phyloP scores from a whole-genome alignment of 92 coral and sea anemone genomes.

The Zoanthus sociatus region DNA sequence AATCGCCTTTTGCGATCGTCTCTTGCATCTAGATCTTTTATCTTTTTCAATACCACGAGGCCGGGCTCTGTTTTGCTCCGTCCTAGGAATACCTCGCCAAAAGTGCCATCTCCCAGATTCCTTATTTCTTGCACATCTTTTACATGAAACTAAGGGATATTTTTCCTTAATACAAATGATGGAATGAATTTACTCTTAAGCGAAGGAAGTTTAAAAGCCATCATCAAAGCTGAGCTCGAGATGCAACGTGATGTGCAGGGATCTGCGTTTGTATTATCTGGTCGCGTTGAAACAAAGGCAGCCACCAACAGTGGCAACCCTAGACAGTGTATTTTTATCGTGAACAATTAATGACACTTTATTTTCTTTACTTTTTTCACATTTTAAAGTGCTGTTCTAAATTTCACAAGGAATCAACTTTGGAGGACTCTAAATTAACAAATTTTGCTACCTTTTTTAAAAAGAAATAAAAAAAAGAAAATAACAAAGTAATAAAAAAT shows the following conservation, averaged over 20 bases:
- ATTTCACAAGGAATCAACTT: not conserved
- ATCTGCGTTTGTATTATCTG: not conserved
- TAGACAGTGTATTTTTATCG: not conserved
- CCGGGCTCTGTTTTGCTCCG: not conserved
- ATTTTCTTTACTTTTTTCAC: slow-evolving; percentile 13
- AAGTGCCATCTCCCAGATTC: not conserved
- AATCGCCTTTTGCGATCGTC: slow-evolving; percentile 38
- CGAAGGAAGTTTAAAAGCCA: not conserved
- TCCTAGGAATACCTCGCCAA: slow-evolving; percentile 19
- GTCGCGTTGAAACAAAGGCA: not conserved
- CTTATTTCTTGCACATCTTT: not conserved
- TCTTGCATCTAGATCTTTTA: slow-evolving; percentile 9
- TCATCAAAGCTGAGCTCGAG: slow-evolving; percentile 1
- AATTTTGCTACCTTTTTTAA: slow-evolving; percentile 9
- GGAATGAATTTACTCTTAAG: not conserved
- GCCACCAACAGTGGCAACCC: slow-evolving; percentile 4
- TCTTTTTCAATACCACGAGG: slow-evolving; percentile 46
- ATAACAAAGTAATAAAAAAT: slow-evolving; percentile 2
- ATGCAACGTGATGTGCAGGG: not conserved
- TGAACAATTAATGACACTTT: not conserved
- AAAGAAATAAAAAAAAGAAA: not conserved
- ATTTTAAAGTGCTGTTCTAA: slow-evolving; percentile 14
- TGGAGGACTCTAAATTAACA: not conserved
- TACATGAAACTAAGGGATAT: not conserved
- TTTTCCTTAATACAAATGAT: slow-evolving; percentile 1